These are phyloP conservation scores for Chloroclysta siterata DNA, from an alignment of 2,888 invertebrate genomes.

Conservation along the genomic window DNA sequence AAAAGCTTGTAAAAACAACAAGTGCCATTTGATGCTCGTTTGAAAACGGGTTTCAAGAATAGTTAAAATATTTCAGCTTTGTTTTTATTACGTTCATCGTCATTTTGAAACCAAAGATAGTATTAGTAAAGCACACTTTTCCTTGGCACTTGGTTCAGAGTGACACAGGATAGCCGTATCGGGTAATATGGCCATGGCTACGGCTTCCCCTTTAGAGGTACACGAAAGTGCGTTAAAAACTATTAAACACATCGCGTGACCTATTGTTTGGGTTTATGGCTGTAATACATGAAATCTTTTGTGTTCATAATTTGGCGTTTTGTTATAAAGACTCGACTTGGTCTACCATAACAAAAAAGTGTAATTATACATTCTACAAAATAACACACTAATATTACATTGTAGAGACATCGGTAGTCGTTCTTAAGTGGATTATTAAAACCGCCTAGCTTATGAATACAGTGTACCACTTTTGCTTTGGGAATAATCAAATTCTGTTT, in stretches of 20 bases:
- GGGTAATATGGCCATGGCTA: slow-evolving; percentile 32
- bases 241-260: slow-evolving; percentile 43
- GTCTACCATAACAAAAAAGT: slow-evolving; percentile 14
- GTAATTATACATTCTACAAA: neutral
- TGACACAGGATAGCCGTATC: slow-evolving; percentile 22
- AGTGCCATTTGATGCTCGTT: too few species aligned
- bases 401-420: neutral
- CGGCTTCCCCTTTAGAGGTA: slow-evolving; percentile 31
- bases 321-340: slow-evolving; percentile 25
- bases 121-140: neutral
- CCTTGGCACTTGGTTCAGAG: neutral
- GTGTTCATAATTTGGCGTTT: slow-evolving; percentile 23
- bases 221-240: slow-evolving; percentile 41
- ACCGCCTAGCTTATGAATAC: neutral
- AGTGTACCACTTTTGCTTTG: neutral
- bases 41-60: too few species aligned
- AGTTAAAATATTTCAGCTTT: too few species aligned
- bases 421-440: neutral
- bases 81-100: too few species aligned
- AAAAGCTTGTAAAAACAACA: too few species aligned
- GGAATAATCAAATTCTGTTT: neutral
- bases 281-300: slow-evolving; percentile 35
- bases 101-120: slow-evolving; percentile 1
- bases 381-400: neutral
- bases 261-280: slow-evolving; percentile 33